These are phyloP conservation scores for Cyanoderma ruficeps DNA, from an alignment of 2,113 vertebrate species.

Conservation along the genomic window DNA sequence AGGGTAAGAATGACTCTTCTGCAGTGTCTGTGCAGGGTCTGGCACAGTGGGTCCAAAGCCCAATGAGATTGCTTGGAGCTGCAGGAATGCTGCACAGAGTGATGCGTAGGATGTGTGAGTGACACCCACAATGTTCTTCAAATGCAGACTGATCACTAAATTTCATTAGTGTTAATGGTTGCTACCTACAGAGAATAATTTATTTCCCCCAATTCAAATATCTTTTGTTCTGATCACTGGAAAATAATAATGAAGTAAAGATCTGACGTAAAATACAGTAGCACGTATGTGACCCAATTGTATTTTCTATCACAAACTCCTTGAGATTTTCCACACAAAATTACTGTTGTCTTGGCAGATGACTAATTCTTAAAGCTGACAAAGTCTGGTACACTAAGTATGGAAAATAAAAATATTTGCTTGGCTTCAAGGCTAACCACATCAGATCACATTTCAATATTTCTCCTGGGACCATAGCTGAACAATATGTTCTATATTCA, in stretches of 20 bases:
- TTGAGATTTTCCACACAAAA: neutral
- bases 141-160: neutral
- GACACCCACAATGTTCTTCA: neutral
- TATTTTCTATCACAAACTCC: neutral
- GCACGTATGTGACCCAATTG: neutral
- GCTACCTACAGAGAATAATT: neutral
- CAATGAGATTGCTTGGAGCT: neutral
- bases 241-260: neutral
- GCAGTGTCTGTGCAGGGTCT: neutral
- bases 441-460: neutral
- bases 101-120: neutral
- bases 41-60: neutral
- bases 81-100: neutral
- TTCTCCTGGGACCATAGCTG: neutral
- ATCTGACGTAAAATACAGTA: neutral
- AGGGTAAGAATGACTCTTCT: neutral
- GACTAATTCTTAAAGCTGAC: neutral
- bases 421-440: neutral
- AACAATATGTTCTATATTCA: neutral
- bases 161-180: conserved; percentile 20
- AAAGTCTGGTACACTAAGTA: neutral
- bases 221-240: neutral
- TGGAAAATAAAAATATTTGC: neutral
- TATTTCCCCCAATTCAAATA: neutral
- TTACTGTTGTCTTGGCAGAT: neutral